phyloP scores from a whole-genome alignment of 2,113 vertebrate species.

The Porphyrio hochstetteri region DNA sequence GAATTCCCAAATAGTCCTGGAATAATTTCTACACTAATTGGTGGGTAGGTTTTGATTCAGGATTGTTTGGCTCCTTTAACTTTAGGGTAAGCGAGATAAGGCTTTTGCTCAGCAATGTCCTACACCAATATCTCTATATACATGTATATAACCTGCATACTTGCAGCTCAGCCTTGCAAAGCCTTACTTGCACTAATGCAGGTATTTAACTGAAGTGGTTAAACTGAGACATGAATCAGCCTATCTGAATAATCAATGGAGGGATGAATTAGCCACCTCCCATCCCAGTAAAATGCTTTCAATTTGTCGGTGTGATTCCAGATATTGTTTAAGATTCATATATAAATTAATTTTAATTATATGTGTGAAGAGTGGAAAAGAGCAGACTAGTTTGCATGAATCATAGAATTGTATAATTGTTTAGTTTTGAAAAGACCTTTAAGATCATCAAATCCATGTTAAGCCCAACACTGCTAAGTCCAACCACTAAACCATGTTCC shows the following conservation, averaged over 20 bases:
- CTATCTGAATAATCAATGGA: background rate
- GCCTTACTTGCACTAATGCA: background rate
- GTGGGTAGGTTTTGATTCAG: background rate
- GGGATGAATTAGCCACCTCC: background rate
- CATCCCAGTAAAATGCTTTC: background rate
- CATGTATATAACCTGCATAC: background rate
- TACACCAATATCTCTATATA: too few species aligned
- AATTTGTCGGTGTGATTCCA: background rate
- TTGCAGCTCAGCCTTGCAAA: background rate
- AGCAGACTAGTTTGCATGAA: background rate
- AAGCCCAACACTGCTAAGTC: too few species aligned
- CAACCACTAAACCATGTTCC: too few species aligned
- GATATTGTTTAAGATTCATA: background rate
- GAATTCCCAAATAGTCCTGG: background rate
- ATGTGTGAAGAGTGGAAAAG: background rate
- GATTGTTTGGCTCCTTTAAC: background rate
- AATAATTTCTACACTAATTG: background rate
- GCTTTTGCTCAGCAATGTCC: background rate
- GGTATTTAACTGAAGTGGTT: background rate
- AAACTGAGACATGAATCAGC: background rate
- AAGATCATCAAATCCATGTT: too few species aligned
- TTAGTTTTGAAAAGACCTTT: too few species aligned
- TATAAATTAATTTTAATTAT: background rate
- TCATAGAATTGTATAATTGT: too few species aligned
- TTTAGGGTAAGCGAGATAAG: background rate